Evolutionary conservation across 2,888 invertebrate species (phyloP).

Genomic region (Cyclophora punctaria): DNA sequence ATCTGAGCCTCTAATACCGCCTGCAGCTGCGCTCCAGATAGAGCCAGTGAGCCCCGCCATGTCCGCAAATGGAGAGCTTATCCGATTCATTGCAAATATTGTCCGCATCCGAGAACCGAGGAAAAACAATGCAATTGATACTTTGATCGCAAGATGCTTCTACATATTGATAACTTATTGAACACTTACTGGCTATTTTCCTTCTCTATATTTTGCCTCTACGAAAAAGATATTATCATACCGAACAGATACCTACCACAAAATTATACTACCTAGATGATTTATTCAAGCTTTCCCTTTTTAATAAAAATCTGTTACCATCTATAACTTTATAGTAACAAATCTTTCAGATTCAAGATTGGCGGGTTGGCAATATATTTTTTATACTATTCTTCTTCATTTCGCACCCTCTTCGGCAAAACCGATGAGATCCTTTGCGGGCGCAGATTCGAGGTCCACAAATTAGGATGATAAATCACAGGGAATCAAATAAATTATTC

Average conservation of each 20-base stretch:
- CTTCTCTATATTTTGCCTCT: too few relatives aligned
- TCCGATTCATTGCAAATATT: slow-evolving; percentile 7
- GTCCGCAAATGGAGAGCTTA: slow-evolving; percentile 13
- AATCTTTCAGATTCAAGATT: too few relatives aligned
- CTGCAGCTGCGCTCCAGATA: slow-evolving; percentile 14
- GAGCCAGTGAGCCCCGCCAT: slow-evolving; percentile 9
- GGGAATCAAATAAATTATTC: slow-evolving; percentile 21
- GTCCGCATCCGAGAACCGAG: background rate
- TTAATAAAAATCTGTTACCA: too few relatives aligned
- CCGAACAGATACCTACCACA: too few relatives aligned
- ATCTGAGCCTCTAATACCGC: slow-evolving; percentile 8
- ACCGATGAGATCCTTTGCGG: slow-evolving; percentile 5
- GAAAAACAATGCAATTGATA: too few relatives aligned
- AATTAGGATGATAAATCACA: slow-evolving; percentile 20
- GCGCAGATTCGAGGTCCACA: slow-evolving; percentile 13
- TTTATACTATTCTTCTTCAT: slow-evolving; percentile 4
- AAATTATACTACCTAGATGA: too few relatives aligned
- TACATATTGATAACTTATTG: too few relatives aligned
- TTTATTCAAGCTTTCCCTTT: too few relatives aligned
- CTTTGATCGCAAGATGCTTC: too few relatives aligned
- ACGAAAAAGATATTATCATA: too few relatives aligned
- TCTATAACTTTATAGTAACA: too few relatives aligned
- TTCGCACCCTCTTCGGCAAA: background rate
- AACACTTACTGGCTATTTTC: too few relatives aligned
- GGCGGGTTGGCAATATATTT: slow-evolving; percentile 3